Evolutionary conservation across 2,888 invertebrate species (phyloP).

Genomic region (Epicampocera succincta): DNA sequence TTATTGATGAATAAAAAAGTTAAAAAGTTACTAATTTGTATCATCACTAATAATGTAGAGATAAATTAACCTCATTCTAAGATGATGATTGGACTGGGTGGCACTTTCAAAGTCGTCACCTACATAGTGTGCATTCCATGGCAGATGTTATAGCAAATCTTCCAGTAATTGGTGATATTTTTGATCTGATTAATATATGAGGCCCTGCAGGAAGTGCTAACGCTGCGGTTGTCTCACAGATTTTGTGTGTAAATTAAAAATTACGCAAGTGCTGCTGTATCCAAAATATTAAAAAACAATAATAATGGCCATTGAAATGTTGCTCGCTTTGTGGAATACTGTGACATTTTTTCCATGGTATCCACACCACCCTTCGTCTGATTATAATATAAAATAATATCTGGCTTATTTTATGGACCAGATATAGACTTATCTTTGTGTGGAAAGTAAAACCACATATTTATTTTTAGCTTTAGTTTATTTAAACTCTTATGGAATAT

Average conservation of each 20-base stretch:
- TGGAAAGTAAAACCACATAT: neutral
- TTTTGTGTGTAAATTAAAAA: neutral
- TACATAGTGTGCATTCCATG: neutral
- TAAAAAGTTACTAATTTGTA: neutral
- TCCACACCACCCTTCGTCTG: neutral
- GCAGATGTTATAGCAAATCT: slow-evolving; percentile 1
- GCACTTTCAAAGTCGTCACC: neutral
- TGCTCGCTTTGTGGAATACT: slow-evolving; percentile 5
- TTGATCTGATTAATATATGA: slow-evolving; percentile 2
- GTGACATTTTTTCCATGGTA: neutral
- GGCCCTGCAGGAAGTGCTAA: neutral
- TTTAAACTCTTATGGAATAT: neutral
- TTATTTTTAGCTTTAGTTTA: neutral
- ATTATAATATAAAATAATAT: slow-evolving; percentile 5
- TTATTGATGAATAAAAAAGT: neutral
- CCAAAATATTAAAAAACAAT: neutral
- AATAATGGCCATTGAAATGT: neutral
- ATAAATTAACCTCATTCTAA: no score
- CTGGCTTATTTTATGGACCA: neutral
- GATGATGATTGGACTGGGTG: neutral
- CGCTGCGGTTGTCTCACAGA: slow-evolving; percentile 1
- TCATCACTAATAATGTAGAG: neutral
- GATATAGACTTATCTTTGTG: neutral
- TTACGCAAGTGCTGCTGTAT: neutral
- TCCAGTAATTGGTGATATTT: slow-evolving; percentile 4